These are phyloP conservation scores for Psilopsiagon aymara DNA, from an alignment of 2,113 vertebrate genomes.

Conservation along the genomic window DNA sequence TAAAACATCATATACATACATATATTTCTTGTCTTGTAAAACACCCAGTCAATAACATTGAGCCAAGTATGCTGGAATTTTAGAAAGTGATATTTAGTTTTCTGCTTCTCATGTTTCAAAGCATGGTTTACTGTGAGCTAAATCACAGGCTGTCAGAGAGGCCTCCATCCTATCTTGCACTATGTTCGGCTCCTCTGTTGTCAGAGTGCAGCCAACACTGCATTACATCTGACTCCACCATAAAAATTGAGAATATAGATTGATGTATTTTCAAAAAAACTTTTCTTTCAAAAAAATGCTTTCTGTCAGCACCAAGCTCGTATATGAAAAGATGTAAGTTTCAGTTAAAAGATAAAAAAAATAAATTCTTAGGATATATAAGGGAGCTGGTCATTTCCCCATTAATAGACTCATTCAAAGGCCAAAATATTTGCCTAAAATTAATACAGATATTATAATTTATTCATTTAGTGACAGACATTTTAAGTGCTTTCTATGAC, in stretches of 20 bases:
- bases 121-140: fast-evolving
- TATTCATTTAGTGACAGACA: neutral
- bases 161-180: neutral
- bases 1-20: neutral
- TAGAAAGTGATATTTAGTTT: neutral
- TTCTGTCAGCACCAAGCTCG: neutral
- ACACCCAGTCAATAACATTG: neutral
- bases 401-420: neutral
- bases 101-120: neutral
- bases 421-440: neutral
- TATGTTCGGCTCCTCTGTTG: neutral
- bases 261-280: neutral
- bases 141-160: neutral
- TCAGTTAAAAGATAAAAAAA: neutral
- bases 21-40: neutral
- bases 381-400: neutral
- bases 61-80: neutral
- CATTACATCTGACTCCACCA: neutral
- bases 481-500: neutral
- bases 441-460: neutral
- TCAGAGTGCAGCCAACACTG: neutral
- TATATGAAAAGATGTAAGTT: neutral
- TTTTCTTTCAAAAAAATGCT: neutral
- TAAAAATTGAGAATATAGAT: neutral
- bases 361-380: neutral